Conservation (phyloP, 2,113 vertebrate species). For the Thalassoma bifasciatum region DNA sequence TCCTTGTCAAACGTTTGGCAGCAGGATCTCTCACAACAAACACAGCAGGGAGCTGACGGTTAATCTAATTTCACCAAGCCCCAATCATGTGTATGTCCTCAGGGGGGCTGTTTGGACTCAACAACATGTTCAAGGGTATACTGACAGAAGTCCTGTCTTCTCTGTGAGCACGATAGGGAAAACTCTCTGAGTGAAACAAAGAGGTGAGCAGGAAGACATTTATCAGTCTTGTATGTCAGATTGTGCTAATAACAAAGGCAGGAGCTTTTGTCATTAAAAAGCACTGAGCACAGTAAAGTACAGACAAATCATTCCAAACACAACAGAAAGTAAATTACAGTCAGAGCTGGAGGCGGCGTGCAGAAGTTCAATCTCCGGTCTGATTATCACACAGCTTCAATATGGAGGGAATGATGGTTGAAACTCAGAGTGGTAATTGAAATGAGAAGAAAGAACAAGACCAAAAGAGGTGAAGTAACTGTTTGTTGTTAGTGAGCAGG, state of each 20-base stretch:
- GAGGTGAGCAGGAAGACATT: conserved; percentile 6
- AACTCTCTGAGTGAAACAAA: conserved; percentile 31
- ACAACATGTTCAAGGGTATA: conserved; percentile 53
- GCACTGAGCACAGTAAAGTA: conserved; percentile 10
- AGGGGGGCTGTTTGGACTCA: conserved; percentile 38
- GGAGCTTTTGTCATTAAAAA: conserved; percentile 44
- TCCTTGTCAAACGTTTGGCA: conserved; percentile 74
- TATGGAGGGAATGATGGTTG: too few species aligned
- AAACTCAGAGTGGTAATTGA: too few species aligned
- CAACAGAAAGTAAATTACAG: neutral
- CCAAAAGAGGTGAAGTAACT: too few species aligned
- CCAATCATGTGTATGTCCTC: conserved; percentile 45
- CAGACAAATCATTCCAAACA: conserved; percentile 38
- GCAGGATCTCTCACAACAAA: conserved; percentile 68
- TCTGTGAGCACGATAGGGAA: neutral
- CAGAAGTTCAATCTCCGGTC: neutral
- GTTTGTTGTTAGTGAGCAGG: too few species aligned
- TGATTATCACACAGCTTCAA: neutral
- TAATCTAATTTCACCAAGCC: conserved; percentile 69
- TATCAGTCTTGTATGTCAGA: conserved; percentile 37
- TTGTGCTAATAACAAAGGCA: conserved; percentile 34
- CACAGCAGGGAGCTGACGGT: conserved; percentile 66
- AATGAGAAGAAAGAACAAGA: too few species aligned
- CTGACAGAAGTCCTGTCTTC: conserved; percentile 35
- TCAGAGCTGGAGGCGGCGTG: conserved; percentile 9